Evolutionary conservation across 2,113 vertebrate genomes (phyloP).

Genomic region (Scophthalmus maximus): DNA sequence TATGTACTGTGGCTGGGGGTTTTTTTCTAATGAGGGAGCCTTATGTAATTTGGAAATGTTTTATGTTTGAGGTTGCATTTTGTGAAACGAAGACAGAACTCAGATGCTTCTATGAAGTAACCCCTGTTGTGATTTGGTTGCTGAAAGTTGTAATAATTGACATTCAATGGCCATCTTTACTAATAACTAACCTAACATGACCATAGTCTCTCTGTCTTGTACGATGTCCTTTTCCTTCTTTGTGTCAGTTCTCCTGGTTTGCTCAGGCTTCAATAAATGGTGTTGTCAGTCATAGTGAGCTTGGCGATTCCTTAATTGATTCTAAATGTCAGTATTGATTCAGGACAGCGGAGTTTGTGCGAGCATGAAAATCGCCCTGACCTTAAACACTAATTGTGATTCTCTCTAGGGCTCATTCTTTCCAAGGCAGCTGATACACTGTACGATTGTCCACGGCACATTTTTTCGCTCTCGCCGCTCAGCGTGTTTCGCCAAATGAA

Average conservation of each 20-base stretch:
- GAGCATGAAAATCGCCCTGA: slow-evolving; percentile 29
- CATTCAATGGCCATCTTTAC: slow-evolving; percentile 23
- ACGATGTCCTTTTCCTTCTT: not conserved
- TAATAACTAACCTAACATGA: not conserved
- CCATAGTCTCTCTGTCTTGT: not conserved
- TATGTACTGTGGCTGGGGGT: slow-evolving; percentile 37
- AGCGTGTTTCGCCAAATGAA: slow-evolving; percentile 2
- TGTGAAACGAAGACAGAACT: slow-evolving; percentile 32
- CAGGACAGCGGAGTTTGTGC: slow-evolving; percentile 19
- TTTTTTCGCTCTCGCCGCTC: slow-evolving; percentile 26
- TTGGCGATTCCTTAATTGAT: slow-evolving; percentile 31
- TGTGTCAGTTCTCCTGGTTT: slow-evolving; percentile 15
- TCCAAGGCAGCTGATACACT: slow-evolving; percentile 10
- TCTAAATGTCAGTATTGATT: slow-evolving; percentile 62
- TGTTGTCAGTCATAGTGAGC: slow-evolving; percentile 21
- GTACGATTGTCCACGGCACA: slow-evolving; percentile 18
- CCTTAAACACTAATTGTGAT: slow-evolving; percentile 55
- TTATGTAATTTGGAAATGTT: slow-evolving; percentile 61
- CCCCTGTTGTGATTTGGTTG: not conserved
- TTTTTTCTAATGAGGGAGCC: slow-evolving; percentile 35
- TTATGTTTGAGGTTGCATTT: slow-evolving; percentile 47
- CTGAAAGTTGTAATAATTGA: slow-evolving; percentile 11
- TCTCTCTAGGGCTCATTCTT: slow-evolving; percentile 27
- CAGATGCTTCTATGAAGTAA: slow-evolving; percentile 11
- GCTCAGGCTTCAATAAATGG: slow-evolving; percentile 20